These are phyloP conservation scores for Pao palembangensis DNA, from an alignment of 2,113 vertebrate genomes.

Conservation along the genomic window DNA sequence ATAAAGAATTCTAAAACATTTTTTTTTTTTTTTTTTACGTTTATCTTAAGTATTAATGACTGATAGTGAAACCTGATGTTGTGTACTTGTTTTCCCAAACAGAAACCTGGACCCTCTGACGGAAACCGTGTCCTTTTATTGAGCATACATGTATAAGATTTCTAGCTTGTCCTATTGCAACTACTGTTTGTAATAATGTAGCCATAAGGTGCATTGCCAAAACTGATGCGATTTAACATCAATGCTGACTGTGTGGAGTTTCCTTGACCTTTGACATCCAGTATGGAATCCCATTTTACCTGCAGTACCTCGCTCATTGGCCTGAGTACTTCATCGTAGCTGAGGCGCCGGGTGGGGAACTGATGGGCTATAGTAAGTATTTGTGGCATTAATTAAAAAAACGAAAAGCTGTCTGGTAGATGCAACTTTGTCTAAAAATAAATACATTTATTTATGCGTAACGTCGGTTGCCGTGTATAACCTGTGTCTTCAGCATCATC, in stretches of 20 bases:
- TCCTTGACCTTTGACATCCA: constrained; percentile 55
- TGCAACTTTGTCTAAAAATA: background rate
- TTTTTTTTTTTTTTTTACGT: no score
- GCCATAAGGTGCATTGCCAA: background rate
- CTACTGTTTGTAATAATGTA: background rate
- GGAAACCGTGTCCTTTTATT: constrained; percentile 89
- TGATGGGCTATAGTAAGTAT: constrained; percentile 94
- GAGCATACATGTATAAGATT: no score
- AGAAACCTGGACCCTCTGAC: constrained; percentile 95
- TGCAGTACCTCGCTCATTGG: constrained; percentile 96
- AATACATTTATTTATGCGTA: background rate
- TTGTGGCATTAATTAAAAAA: no score
- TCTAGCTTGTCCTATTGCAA: background rate
- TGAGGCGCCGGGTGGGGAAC: constrained; percentile 91
- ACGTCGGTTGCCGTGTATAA: background rate
- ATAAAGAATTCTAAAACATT: no score
- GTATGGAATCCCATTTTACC: constrained; percentile 96
- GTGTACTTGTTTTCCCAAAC: constrained; percentile 45
- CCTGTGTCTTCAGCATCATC: no score
- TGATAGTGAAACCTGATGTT: background rate
- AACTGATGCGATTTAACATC: background rate
- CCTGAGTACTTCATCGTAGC: constrained; percentile 96
- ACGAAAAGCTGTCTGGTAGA: no score
- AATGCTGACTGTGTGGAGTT: background rate
- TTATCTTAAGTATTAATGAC: no score